Base-by-base conservation (phyloP, 2,888 invertebrate genomes). In the Tubulanus polymorphus region DNA sequence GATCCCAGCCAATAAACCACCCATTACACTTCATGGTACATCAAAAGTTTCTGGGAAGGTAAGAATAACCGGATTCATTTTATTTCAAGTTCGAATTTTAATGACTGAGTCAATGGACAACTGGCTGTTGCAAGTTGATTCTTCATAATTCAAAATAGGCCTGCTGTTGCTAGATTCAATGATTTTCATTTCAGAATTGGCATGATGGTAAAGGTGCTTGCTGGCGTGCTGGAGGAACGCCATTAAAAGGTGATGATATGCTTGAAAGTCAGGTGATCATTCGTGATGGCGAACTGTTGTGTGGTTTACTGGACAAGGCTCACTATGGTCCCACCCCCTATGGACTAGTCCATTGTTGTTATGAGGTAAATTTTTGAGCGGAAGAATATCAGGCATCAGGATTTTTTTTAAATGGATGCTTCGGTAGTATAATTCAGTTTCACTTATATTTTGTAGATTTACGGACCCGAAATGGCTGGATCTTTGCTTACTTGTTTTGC, bases 301-400 rank as follows among this genome's bases (percentile, higher is more conserved):
- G 85, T 63, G 99, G 99, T 5, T 88, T 96, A 45, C 82, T 99
- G 55, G 99, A 99, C 80, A 99, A 99, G 81, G 90, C 88, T 10
- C 96, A 97, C 74, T 93, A 91, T 74, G 99, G 99, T 15, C 90
- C 96, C 1, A 94, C 96, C 0, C 88, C 91, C 0, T 96, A 89
- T 76, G 93, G 97, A 64, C 84, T 99, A 29, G 87, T 96, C 20
- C 99, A 99, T 78, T 90, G 91, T 71, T 88, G 94, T 80, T 93
- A 90, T 79, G 99, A 94, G 80, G 85, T 76, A 57, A 53, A 48
- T 30, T n/a, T 28, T 12, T 23, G 8, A 23, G 27, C 23, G 41
- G 5, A 20, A 20, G 6, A 8, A 8, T 3, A 3, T 20, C n/a
- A 27, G 6, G 3, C 5, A 27, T 27, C n/a, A 20, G 48, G n/a